Evolutionary conservation across 2,888 invertebrate genomes (phyloP), one percentile per base, ranked within the genome.

Genomic region (Lasioglossum pauxillum): DNA sequence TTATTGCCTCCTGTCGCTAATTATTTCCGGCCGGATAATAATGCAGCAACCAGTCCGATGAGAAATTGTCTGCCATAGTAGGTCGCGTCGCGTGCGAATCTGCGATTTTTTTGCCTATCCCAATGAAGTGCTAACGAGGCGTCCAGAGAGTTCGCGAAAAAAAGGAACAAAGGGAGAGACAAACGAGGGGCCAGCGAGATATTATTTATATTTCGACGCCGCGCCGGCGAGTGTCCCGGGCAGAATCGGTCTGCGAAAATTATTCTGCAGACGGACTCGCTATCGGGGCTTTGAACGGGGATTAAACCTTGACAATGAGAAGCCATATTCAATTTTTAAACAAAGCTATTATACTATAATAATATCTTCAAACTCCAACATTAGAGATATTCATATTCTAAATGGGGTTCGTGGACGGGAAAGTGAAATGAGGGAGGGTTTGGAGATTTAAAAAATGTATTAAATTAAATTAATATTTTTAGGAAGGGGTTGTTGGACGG

Each of bases 41-140:
- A 44, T 57, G 53, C n/a, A 38, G 49, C n/a, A 31, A 23, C 7
- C 23, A 1, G n/a, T 16, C 16, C 72, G 84, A 57, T 76, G 41
- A 77, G 73, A 44, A 27, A 5, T n/a, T 16, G n/a, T 35, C 7
- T 19, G 16, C 2, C 67, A 7, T 67, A 10, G 14, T 27, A 64
- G 16, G 35, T 35, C 19, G 27, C 23, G 67, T 19, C 67, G 35
- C 71, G 19, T 12, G 7, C 31, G 44, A n/a, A 31, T 31, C 41
- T 12, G 67, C 14, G 16, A 38, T 41, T 69, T 75, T 75, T 75
- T n/a, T 41, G 4, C 14, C 41, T 31, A 19, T 57, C 44, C 53
- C 19, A 78, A 84, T 83, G 78, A 84, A 46, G 41, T 49, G 31
- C 57, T 57, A 69, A 73, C 76, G 76, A 69, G 27, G 23, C 16